Conservation (phyloP, 2,113 vertebrate genomes). For the Daubentonia madagascariensis region DNA sequence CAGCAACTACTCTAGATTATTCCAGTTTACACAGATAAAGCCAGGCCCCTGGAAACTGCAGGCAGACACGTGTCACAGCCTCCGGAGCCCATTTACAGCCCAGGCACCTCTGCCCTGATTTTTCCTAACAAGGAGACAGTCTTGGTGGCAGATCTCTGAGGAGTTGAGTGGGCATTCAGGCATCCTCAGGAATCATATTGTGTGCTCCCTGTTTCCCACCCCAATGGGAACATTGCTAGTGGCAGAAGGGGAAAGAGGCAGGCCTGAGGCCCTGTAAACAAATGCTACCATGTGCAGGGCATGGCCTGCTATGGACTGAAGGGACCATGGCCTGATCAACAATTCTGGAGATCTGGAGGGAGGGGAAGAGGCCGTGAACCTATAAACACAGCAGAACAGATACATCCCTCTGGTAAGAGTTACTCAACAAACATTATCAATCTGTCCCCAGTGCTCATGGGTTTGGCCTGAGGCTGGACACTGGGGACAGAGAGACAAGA, state of each 20-base stretch:
- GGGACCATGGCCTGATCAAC: not conserved
- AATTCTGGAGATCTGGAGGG: too few relatives aligned
- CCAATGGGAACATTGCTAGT: not conserved
- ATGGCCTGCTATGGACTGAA: not conserved
- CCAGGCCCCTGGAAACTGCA: not conserved
- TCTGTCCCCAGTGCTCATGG: not conserved
- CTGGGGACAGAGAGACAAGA: not conserved
- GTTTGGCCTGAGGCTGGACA: not conserved
- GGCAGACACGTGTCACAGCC: not conserved
- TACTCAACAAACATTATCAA: not conserved
- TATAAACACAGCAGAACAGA: not conserved
- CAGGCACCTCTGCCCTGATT: not conserved
- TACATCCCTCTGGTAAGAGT: not conserved
- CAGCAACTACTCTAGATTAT: not conserved
- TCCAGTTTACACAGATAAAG: not conserved
- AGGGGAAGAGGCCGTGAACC: not conserved
- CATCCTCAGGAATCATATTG: not conserved
- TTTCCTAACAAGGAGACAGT: not conserved
- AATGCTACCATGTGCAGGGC: not conserved
- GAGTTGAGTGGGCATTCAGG: too few relatives aligned
- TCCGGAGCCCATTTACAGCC: not conserved
- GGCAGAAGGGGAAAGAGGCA: not conserved
- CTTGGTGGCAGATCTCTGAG: accelerated
- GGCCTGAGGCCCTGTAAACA: not conserved
- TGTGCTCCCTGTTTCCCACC: too few relatives aligned